Percentiles rank a stretch among this genome's conserved stretches.
phyloP scores from a whole-genome alignment of 1,140 invertebrate genomes.

The Druon quercuslanigerum region DNA sequence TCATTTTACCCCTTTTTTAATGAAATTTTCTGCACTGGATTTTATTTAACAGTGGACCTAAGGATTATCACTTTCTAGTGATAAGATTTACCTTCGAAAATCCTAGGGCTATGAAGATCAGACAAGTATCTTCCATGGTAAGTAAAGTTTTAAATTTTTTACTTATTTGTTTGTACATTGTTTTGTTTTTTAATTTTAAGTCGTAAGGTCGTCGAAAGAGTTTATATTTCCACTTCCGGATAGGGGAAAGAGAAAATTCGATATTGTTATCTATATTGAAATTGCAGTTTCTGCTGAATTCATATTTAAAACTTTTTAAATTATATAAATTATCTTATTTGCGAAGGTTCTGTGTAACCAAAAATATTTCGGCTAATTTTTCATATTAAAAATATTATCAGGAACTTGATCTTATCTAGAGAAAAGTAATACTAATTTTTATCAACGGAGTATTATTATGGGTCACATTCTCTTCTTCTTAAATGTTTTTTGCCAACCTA shows the following conservation, averaged over 20 bases:
- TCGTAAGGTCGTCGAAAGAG: background rate
- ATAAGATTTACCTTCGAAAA: background rate
- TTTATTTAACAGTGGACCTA: background rate
- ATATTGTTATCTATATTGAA: conserved; percentile 11
- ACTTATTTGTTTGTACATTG: background rate
- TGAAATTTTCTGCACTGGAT: conserved; percentile 8
- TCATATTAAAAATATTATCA: no score
- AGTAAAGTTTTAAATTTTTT: conserved; percentile 21
- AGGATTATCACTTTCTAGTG: background rate
- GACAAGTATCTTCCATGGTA: conserved; percentile 48
- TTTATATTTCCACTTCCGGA: conserved; percentile 4
- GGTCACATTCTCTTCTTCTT: no score
- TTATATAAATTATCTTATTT: no score
- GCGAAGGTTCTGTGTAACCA: no score
- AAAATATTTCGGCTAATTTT: no score
- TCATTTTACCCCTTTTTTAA: conserved; percentile 37
- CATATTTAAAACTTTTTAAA: no score
- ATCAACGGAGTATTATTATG: no score
- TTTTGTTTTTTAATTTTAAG: background rate
- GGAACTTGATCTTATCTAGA: no score
- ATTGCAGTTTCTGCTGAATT: no score
- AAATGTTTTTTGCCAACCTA: no score
- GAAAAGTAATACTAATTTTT: no score
- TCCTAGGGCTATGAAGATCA: conserved; percentile 38
- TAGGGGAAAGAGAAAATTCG: conserved; percentile 20